Conservation (phyloP, 2,797 vertebrate genomes). For the Sebastes matsubarae region DNA sequence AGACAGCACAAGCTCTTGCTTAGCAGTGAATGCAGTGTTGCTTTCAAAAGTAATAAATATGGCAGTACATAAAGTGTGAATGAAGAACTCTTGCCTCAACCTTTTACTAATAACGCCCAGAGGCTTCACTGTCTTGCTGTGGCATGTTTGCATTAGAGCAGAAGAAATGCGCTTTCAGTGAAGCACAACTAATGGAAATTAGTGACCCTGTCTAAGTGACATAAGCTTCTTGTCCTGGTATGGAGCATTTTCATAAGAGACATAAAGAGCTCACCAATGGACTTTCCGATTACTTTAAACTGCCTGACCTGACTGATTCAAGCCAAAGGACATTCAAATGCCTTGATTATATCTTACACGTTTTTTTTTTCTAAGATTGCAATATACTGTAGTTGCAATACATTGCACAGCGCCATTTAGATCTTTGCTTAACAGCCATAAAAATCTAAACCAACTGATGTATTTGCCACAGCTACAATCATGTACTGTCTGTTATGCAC, state of each 20-base stretch:
- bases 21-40: conserved; percentile 63
- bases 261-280: background rate
- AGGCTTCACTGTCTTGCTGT: conserved; percentile 38
- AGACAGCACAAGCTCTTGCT: conserved; percentile 59
- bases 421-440: background rate
- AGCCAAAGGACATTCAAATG: background rate
- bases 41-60: conserved; percentile 41
- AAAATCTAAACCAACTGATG: background rate
- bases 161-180: conserved; percentile 14
- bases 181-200: conserved; percentile 39
- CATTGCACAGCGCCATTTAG: background rate
- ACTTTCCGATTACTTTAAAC: background rate
- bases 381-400: background rate
- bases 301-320: background rate
- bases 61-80: conserved; percentile 29
- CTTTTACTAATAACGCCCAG: conserved; percentile 53
- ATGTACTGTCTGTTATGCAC: background rate
- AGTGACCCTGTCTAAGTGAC: background rate
- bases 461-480: background rate
- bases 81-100: conserved; percentile 13
- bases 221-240: background rate
- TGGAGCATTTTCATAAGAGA: background rate
- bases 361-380: background rate
- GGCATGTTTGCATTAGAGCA: conserved; percentile 60
- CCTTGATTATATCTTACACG: background rate